Percentiles rank a stretch among this genome's conserved stretches.
Conservation (phyloP, 1,140 invertebrate genomes). For the Cyclargus thomasi region DNA sequence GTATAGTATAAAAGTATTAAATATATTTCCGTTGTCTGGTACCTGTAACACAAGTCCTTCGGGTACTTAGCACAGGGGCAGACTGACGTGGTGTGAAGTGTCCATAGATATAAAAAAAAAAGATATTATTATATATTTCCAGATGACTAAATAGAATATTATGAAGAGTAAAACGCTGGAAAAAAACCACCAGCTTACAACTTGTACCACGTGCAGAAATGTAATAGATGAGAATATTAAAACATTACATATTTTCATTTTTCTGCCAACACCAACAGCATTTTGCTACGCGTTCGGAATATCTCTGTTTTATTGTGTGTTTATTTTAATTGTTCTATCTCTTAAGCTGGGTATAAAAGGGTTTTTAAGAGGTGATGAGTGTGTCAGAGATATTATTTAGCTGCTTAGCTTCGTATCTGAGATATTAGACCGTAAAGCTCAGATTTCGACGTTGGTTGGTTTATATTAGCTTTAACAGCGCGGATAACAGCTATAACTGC, state of each 20-base stretch:
- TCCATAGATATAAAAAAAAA: too few relatives aligned
- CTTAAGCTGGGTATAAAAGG: not conserved
- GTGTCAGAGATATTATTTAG: not conserved
- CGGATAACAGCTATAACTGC: too few relatives aligned
- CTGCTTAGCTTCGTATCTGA: not conserved
- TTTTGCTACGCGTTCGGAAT: slow-evolving; percentile 18
- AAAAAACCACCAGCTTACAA: slow-evolving; percentile 16
- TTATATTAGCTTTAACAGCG: too few relatives aligned
- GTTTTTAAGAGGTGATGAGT: not conserved
- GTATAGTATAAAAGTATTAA: too few relatives aligned
- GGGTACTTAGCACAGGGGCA: too few relatives aligned
- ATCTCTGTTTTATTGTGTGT: not conserved
- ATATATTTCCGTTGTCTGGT: too few relatives aligned
- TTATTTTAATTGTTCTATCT: not conserved
- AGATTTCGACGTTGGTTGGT: too few relatives aligned
- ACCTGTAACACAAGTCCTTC: too few relatives aligned
- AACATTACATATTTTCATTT: slow-evolving; percentile 70
- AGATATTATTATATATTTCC: too few relatives aligned
- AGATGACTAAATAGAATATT: too few relatives aligned
- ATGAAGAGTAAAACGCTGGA: too few relatives aligned
- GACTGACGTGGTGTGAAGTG: too few relatives aligned
- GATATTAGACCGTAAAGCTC: not conserved
- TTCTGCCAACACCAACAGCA: slow-evolving; percentile 41
- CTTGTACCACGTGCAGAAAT: slow-evolving; percentile 35
- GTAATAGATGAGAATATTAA: slow-evolving; percentile 66